Conservation (phyloP, 2,797 vertebrate species). For the Falco novaeseelandiae region DNA sequence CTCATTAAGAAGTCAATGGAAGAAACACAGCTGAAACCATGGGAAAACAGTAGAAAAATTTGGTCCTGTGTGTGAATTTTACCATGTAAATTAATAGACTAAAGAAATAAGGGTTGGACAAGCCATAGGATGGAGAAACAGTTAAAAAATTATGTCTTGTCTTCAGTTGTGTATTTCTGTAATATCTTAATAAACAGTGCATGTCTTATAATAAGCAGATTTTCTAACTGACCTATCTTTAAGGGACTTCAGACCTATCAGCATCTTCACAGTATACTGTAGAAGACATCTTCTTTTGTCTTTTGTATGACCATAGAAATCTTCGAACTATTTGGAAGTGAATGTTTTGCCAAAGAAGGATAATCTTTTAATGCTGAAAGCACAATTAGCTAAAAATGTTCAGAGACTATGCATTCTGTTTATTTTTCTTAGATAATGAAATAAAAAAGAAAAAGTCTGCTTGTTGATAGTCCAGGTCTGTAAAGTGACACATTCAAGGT, state of each 20-base stretch:
- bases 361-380: background rate
- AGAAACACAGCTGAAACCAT: background rate
- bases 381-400: background rate
- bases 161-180: background rate
- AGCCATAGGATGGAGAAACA: background rate
- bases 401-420: background rate
- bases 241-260: background rate
- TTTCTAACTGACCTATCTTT: background rate
- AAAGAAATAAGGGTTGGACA: background rate
- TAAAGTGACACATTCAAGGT: background rate
- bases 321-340: background rate
- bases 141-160: background rate
- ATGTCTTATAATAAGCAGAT: background rate
- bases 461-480: background rate
- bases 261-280: background rate
- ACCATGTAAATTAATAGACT: background rate
- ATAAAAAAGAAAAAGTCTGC: background rate
- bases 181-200: background rate
- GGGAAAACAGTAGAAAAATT: background rate
- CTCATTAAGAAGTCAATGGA: conserved; percentile 15
- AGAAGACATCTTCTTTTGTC: background rate
- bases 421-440: background rate
- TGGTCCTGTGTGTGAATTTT: background rate
- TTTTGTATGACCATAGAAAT: background rate
- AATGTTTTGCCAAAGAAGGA: background rate